Evolutionary conservation across 2,888 invertebrate genomes (phyloP), one percentile per base, ranked within the genome.

Genomic region (Ceriagrion tenellum): DNA sequence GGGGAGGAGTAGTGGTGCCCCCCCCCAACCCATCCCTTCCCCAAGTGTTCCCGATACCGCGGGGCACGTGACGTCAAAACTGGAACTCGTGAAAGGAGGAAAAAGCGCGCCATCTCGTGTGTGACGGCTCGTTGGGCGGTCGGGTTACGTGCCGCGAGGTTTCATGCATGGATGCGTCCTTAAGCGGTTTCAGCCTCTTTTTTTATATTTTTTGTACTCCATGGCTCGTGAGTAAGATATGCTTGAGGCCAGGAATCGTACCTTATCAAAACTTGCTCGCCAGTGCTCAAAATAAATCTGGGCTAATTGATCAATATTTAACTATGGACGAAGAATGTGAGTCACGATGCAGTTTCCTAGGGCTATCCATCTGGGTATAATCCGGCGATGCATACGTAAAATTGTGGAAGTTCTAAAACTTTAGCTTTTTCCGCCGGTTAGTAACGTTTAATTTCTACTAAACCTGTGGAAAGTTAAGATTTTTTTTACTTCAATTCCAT

Each of bases 41-140:
- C 59, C 69, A 26, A 4, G 81, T 81, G 81, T 18, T 81, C 81
- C 81, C 81, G 93, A 93, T 93, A 93, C 93, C 47, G 23, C 63
- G 81, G 35, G n/a, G 93, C 93, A 74, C 93, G 93, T 93, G 93
- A 93, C 93, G 40, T 63, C 93, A 93, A 40, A 59, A 93, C 93
- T 93, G n/a, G 69, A 69, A 93, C 30, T 93, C 47, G 69, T 47
- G 93, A 69, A 69, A 93, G 69, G 69, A 93, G 47, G 47, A 47
- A 59, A 93, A 69, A 93, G n/a, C n/a, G 93, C 23, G 93, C 47
- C 69, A 63, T 93, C 47, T 69, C 47, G 47, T 47, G 47, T 26
- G 89, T 89, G 89, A 89, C 55, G 89, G 55, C n/a, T 55, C n/a
- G 23, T 20, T 55, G 47, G 23, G 81, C 81, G 81, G 81, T 81